Evolutionary conservation across 2,113 vertebrate species (phyloP).

Genomic region (Myrmecophaga tridactyla): DNA sequence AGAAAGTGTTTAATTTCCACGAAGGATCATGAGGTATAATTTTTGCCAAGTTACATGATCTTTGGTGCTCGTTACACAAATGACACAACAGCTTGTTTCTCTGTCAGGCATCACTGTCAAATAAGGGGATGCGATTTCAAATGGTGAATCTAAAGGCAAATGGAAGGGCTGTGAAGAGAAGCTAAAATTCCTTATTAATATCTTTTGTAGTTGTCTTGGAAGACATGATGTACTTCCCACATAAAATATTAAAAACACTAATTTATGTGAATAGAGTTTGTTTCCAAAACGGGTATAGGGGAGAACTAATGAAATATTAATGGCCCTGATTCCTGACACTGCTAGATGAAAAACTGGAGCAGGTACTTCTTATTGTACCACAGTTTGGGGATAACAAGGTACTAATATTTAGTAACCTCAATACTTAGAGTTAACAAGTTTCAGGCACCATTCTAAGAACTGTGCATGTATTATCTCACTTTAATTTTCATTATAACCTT

Average conservation of each 20-base stretch:
- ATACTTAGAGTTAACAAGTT: fast-evolving
- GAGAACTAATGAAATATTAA: fast-evolving
- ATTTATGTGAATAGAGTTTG: not conserved
- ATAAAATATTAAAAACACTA: fast-evolving
- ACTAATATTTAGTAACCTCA: not conserved
- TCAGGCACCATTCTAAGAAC: not conserved
- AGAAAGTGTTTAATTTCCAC: constrained; percentile 40
- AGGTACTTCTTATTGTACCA: fast-evolving
- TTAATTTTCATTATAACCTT: not conserved
- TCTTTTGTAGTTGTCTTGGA: not conserved
- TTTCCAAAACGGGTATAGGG: fast-evolving
- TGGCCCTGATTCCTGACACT: not conserved
- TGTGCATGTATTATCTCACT: fast-evolving
- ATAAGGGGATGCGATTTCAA: not conserved
- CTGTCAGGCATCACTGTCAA: constrained; percentile 70
- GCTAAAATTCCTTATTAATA: fast-evolving
- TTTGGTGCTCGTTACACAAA: not conserved
- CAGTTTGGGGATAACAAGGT: not conserved
- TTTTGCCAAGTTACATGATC: not conserved
- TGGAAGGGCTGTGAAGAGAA: fast-evolving
- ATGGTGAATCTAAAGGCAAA: fast-evolving
- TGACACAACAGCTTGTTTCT: constrained; percentile 54
- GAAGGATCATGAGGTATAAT: constrained; percentile 10
- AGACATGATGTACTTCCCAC: fast-evolving
- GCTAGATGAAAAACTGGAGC: too few species aligned